phyloP scores from a whole-genome alignment of 2,113 vertebrate genomes.

The Leucoraja erinaceus region DNA sequence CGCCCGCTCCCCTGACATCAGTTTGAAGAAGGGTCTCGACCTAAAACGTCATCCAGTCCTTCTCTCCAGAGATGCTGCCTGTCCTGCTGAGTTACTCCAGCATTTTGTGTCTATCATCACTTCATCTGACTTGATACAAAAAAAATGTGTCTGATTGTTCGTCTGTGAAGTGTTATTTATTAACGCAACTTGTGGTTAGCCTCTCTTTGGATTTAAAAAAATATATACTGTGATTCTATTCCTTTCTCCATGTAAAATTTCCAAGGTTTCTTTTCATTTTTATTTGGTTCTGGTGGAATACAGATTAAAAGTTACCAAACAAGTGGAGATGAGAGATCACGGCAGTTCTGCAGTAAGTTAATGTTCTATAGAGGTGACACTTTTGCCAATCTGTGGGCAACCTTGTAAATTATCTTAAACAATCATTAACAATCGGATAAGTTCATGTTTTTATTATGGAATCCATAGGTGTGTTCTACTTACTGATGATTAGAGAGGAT shows the following conservation, averaged over 20 bases:
- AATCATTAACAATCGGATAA: not conserved
- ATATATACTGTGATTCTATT: not conserved
- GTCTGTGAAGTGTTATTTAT: too few species aligned
- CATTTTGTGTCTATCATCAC: too few species aligned
- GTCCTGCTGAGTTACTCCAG: too few species aligned
- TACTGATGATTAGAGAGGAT: not conserved
- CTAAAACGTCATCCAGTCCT: too few species aligned
- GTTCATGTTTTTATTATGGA: not conserved
- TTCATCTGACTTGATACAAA: too few species aligned
- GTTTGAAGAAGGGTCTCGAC: too few species aligned
- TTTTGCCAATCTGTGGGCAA: not conserved
- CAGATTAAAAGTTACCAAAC: not conserved
- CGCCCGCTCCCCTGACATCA: too few species aligned
- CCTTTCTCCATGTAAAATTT: not conserved
- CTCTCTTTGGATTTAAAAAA: too few species aligned
- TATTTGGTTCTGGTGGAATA: not conserved
- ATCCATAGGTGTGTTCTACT: not conserved
- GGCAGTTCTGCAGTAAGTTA: not conserved
- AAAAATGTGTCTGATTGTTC: too few species aligned
- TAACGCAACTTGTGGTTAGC: too few species aligned
- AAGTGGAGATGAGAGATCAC: not conserved
- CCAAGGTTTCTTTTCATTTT: not conserved
- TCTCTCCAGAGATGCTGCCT: too few species aligned
- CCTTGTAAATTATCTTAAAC: not conserved
- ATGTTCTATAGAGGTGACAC: not conserved